Evolutionary conservation across 2,113 vertebrate genomes (phyloP).

Genomic region (Blennius ocellaris): DNA sequence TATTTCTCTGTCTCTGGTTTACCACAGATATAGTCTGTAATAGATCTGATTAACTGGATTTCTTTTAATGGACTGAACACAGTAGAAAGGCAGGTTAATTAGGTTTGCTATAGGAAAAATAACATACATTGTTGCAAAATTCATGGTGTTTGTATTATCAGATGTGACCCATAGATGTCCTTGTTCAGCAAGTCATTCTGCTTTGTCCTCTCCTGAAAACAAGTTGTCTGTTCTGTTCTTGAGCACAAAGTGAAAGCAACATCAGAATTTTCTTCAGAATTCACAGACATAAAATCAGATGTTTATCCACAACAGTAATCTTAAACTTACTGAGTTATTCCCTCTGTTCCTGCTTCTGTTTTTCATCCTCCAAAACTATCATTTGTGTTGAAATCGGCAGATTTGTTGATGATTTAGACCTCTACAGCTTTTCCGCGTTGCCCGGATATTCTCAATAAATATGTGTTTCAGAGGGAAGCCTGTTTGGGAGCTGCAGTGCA

Average conservation of each 20-base stretch:
- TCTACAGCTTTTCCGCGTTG: not conserved
- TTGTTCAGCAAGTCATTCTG: conserved; percentile 76
- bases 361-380: conserved; percentile 5
- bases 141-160: conserved; percentile 52
- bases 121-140: no score
- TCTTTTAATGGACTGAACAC: no score
- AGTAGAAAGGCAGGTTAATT: no score
- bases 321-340: conserved; percentile 1
- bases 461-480: conserved; percentile 32
- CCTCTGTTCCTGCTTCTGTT: not conserved
- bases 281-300: conserved; percentile 22
- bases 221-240: conserved; percentile 22
- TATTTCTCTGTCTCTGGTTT: no score
- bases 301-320: conserved; percentile 10
- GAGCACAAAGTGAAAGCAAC: conserved; percentile 34
- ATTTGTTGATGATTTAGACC: conserved; percentile 16
- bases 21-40: no score
- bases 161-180: conserved; percentile 77
- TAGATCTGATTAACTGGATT: no score
- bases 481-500: conserved; percentile 42
- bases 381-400: not conserved
- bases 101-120: no score
- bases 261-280: conserved; percentile 7
- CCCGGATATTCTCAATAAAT: conserved; percentile 24
- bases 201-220: conserved; percentile 7